Conservation (phyloP, 1,140 invertebrate genomes). For the Acyrthosiphon pisum region DNA sequence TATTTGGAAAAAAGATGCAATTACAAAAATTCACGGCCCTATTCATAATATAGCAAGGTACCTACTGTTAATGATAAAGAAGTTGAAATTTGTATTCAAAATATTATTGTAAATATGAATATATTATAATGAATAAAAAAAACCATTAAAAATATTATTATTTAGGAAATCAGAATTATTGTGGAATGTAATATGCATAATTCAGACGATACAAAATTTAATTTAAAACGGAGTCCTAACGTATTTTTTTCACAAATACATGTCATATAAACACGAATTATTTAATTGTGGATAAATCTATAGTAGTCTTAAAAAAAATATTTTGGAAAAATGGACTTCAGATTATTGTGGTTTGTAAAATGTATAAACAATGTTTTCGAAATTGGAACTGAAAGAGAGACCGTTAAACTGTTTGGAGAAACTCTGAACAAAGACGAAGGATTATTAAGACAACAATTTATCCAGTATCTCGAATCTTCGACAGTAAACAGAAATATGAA, state of each 20-base stretch:
- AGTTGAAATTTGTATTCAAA: too few species aligned
- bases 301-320: background rate
- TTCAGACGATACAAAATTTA: background rate
- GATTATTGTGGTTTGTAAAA: conserved; percentile 45
- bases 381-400: conserved; percentile 1
- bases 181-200: background rate
- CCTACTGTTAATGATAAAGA: too few species aligned
- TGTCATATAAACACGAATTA: background rate
- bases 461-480: conserved; percentile 2
- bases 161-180: background rate
- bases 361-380: conserved; percentile 47
- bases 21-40: too few species aligned
- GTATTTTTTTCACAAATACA: background rate
- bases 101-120: background rate
- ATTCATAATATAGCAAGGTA: too few species aligned
- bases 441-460: background rate
- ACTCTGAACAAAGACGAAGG: background rate
- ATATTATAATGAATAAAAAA: background rate
- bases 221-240: background rate
- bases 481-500: background rate
- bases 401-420: conserved; percentile 8
- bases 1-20: too few species aligned
- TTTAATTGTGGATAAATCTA: background rate
- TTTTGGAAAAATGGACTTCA: background rate
- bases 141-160: background rate